Evolutionary conservation across 2,888 invertebrate genomes (phyloP).

Genomic region (Drosophila quinaria): DNA sequence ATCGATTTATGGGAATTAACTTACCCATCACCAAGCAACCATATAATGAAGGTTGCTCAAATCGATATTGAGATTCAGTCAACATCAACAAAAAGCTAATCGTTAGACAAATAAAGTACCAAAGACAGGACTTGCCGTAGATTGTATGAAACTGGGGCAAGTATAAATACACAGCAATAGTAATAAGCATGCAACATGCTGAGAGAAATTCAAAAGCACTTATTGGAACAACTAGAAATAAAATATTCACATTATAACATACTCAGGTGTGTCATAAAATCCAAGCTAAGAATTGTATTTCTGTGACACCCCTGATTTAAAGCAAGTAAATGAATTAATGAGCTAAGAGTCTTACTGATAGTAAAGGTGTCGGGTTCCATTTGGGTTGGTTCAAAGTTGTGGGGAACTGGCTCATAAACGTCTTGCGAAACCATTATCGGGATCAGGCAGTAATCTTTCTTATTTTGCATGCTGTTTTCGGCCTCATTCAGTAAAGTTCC

Average conservation of each 20-base stretch:
- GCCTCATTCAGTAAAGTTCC: not conserved
- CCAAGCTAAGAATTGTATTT: no score
- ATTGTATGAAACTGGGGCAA: not conserved
- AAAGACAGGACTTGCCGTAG: constrained; percentile 9
- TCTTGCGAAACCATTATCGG: not conserved
- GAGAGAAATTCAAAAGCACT: constrained; percentile 85
- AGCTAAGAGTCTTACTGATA: not conserved
- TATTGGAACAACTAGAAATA: constrained; percentile 87
- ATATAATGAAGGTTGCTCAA: accelerated
- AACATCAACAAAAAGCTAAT: constrained; percentile 5
- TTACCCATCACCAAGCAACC: constrained; percentile 9
- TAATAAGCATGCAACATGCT: constrained; percentile 89
- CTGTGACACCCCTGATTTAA: not conserved
- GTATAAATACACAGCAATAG: constrained; percentile 85
- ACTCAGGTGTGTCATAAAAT: no score
- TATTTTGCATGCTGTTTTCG: not conserved
- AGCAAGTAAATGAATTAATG: not conserved
- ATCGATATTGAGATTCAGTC: not conserved
- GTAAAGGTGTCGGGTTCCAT: no score
- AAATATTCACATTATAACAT: not conserved
- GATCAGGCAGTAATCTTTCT: constrained; percentile 10
- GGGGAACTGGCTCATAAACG: not conserved
- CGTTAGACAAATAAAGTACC: constrained; percentile 14
- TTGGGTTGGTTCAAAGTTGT: not conserved
- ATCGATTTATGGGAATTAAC: not conserved